Base-by-base conservation (phyloP, 1,140 invertebrate species). In the Belonocnema kinseyi region DNA sequence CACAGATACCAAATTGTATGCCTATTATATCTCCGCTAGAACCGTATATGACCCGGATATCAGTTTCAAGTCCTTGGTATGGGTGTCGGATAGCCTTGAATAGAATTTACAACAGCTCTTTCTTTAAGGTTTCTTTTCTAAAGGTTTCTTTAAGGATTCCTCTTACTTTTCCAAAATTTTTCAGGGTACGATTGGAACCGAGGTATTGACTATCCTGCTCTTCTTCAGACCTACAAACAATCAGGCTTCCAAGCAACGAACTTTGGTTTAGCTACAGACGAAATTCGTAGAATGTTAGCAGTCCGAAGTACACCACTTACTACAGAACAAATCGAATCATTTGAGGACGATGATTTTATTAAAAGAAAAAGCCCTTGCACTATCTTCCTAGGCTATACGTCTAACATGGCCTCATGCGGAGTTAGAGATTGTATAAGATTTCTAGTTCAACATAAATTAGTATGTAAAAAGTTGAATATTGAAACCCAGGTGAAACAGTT, bases 311-410 rank as follows among this genome's bases (percentile, higher is more conserved):
- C 94, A 81, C 93, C 94, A 5, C 88, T 97, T 8, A 91, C 92
- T 0, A 91, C 93, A 82, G 95, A 96, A 83, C 92, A 93, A 79
- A 85, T 92, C 72, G 96, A 96, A 85, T 83, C 87, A 0, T 93
- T 94, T 80, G 95, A 96, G 89, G 94, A 95, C 26, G 97, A 98
- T 87, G 92, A 94, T 61, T 97, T 96, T 90, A 97, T 97, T 52
- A 93, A 92, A 85, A 93, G 96, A 71, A 94, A 94, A 85, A 94
- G 91, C 70, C 96, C 95, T 77, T 99, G 98, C 89, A 99, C 98
- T 8, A 97, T 99, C 87, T 99, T 99, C 90, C 91, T 99, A 74
- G 98, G 98, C 0, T 99, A 97, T 88, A 99, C 99, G 7, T 99
- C 98, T 0, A 99, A 99, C 89, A 96, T 99, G 93, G 96, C 98